Percentiles rank a stretch among this genome's conserved stretches.
Evolutionary conservation across 2,888 invertebrate genomes (phyloP).

Genomic region (Caenorhabditis japonica): DNA sequence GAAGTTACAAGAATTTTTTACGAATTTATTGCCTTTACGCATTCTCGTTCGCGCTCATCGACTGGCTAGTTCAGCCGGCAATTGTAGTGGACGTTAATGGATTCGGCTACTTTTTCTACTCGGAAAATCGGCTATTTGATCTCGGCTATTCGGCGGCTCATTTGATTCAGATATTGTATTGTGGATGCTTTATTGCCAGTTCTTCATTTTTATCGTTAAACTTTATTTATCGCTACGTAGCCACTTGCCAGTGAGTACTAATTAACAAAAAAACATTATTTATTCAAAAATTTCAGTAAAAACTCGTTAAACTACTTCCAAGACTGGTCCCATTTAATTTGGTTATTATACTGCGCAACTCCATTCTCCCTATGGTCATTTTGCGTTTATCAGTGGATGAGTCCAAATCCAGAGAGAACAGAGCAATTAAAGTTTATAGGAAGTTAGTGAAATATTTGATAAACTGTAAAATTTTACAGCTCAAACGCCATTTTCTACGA

Average conservation of each 20-base stretch:
- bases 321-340: not conserved
- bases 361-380: constrained; percentile 24
- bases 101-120: constrained; percentile 26
- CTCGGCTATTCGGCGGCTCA: constrained; percentile 15
- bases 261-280: too few species aligned
- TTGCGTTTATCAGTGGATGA: constrained; percentile 7
- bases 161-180: constrained; percentile 21
- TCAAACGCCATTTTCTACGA: constrained; percentile 7
- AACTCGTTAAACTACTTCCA: constrained; percentile 12
- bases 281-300: constrained; percentile 4
- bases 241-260: constrained; percentile 19
- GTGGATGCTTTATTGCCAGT: constrained; percentile 35
- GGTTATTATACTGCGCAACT: constrained; percentile 11
- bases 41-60: constrained; percentile 7
- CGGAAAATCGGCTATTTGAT: constrained; percentile 20
- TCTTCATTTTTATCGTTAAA: constrained; percentile 27
- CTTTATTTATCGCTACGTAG: constrained; percentile 27
- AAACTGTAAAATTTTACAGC: constrained; percentile 4
- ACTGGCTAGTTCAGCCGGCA: constrained; percentile 29
- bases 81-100: constrained; percentile 20
- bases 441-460: not conserved
- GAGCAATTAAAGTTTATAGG: constrained; percentile 26
- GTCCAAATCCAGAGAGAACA: constrained; percentile 15
- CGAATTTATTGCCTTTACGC: constrained; percentile 31
- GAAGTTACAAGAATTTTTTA: constrained; percentile 31